Evolutionary conservation across 2,113 vertebrate genomes (phyloP).

Genomic region (Erinaceus europaeus): DNA sequence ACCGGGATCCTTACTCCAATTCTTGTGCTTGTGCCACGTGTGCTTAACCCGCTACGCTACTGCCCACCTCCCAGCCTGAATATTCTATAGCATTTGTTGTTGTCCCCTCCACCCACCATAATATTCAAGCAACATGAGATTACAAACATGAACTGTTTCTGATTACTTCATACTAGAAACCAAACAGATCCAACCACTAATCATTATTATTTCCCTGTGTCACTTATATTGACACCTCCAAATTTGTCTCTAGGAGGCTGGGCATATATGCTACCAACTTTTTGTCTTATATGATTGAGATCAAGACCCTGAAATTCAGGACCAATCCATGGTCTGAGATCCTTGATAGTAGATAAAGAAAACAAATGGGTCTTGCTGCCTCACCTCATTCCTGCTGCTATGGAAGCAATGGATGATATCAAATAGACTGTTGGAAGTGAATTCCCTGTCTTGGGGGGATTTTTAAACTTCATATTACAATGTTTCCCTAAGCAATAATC

Average conservation of each 20-base stretch:
- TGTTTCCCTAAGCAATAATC: too few relatives aligned
- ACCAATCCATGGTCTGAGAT: background rate
- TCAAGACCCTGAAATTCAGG: background rate
- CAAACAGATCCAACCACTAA: background rate
- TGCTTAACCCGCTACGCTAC: too few relatives aligned
- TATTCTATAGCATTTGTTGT: too few relatives aligned
- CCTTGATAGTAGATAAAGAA: background rate
- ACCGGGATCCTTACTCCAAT: too few relatives aligned
- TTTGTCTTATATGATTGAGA: background rate
- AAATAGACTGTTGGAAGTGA: too few relatives aligned
- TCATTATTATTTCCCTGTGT: background rate
- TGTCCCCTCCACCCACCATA: too few relatives aligned
- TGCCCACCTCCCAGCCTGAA: too few relatives aligned
- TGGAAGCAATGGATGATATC: too few relatives aligned
- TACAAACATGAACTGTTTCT: background rate
- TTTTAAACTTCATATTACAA: too few relatives aligned
- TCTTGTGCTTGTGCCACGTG: too few relatives aligned
- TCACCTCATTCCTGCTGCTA: too few relatives aligned
- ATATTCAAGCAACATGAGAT: background rate
- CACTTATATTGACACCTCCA: background rate
- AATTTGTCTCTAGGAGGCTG: background rate
- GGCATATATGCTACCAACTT: background rate
- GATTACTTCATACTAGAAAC: background rate
- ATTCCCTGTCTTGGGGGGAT: too few relatives aligned
- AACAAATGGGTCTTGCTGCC: background rate